These are phyloP conservation scores for rabbit (Oryctolagus cuniculus) DNA, from an alignment of 2,113 vertebrate genomes.

Conservation along the genomic window DNA sequence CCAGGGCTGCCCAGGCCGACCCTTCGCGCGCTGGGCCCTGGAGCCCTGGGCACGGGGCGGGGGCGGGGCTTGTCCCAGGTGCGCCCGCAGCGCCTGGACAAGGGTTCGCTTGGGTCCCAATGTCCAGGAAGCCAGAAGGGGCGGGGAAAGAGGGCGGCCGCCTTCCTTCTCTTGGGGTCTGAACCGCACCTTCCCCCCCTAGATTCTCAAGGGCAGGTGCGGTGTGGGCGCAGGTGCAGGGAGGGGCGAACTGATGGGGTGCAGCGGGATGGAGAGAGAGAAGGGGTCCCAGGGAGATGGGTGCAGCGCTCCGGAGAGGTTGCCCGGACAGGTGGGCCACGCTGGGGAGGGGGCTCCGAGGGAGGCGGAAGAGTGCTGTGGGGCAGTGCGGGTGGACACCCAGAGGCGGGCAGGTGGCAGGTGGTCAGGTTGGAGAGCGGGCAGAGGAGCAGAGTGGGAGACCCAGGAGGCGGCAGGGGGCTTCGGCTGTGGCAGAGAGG, in stretches of 20 bases:
- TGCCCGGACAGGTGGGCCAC: neutral
- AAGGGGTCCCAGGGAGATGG: neutral
- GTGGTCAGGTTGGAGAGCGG: neutral
- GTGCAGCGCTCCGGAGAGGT: neutral
- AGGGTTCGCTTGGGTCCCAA: neutral
- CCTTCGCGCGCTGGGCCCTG: neutral
- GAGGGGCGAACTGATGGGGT: neutral
- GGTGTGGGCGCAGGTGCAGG: neutral
- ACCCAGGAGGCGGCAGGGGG: neutral
- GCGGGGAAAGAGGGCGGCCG: neutral
- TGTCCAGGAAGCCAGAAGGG: neutral
- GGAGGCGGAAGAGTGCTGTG: neutral
- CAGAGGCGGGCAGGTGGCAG: neutral
- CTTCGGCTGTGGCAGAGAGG: neutral
- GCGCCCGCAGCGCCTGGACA: neutral
- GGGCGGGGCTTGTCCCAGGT: constrained; percentile 45
- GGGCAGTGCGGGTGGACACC: neutral
- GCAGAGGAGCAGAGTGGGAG: neutral
- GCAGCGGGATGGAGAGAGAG: neutral
- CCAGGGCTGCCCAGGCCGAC: neutral
- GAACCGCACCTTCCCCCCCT: neutral
- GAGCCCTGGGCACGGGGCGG: neutral
- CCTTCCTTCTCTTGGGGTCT: neutral
- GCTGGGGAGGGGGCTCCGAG: neutral
- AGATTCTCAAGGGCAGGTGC: neutral